phyloP scores from a whole-genome alignment of 2,888 invertebrate species.

The Mycalesis mineus region DNA sequence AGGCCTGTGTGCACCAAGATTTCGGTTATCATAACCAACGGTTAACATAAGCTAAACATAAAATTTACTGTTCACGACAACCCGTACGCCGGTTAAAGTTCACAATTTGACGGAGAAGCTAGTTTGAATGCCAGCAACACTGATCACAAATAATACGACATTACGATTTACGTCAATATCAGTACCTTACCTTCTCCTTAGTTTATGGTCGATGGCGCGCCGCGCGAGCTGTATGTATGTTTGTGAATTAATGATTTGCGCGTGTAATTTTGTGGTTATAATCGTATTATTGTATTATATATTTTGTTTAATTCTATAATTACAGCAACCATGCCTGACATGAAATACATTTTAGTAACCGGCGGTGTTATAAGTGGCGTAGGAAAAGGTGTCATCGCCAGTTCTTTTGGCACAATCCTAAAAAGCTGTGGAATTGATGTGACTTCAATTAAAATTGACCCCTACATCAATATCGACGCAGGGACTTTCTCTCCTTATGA shows the following conservation, averaged over 20 bases:
- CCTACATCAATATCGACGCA: conserved; percentile 99
- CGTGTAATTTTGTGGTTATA: conserved; percentile 11
- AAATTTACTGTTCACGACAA: too few species aligned
- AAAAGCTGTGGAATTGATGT: conserved; percentile 97
- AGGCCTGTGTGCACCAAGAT: too few species aligned
- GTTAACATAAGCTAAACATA: too few species aligned
- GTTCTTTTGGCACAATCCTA: conserved; percentile 95
- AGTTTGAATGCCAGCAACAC: too few species aligned
- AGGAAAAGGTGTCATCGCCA: conserved; percentile 96
- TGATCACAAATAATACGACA: too few species aligned
- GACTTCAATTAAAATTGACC: conserved; percentile 99
- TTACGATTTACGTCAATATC: too few species aligned
- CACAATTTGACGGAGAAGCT: too few species aligned
- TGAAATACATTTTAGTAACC: conserved; percentile 99
- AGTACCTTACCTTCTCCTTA: too few species aligned
- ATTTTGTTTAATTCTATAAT: neutral
- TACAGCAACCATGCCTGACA: conserved; percentile 64
- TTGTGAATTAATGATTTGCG: neutral
- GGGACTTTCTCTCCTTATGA: conserved; percentile 99
- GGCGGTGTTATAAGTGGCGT: conserved; percentile 99
- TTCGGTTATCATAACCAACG: too few species aligned
- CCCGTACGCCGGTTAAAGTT: too few species aligned
- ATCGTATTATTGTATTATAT: neutral
- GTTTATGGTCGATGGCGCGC: too few species aligned
- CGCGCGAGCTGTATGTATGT: neutral